Base-by-base conservation (phyloP, 2,888 invertebrate genomes). In the Noctua fimbriata region DNA sequence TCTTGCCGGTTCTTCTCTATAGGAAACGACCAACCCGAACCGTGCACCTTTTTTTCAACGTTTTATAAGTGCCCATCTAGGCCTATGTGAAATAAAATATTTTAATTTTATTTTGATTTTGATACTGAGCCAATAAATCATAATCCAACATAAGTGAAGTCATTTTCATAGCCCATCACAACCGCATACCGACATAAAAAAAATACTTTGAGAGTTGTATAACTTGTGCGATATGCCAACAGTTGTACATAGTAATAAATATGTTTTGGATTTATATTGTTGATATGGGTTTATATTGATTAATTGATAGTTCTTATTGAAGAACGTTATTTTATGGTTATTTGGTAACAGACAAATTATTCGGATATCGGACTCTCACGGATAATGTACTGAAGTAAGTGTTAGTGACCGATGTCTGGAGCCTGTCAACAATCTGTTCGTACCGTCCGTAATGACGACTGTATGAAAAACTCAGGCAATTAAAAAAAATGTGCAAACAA, bases 201-300 rank as follows among this genome's bases (percentile, higher is more conserved):
- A 75, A 84, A 65, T 69, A 73, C 52, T 83, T 83, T 71, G 58
- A 55, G 21, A 63, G 55, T 81, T 84, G 74, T 65, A 81, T 74
- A 76, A 76, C 44, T 69, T 79, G 70, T 47, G 44, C 10, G n/a
- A 12, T 69, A 69, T 44, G 75, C 72, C 69, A 73, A 65, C 24
- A 80, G 58, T 4, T 41, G 47, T 70, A 76, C 16, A 32, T 21
- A 4, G 41, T 36, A 70, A 82, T 78, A 78, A 78, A 70, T 82
- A 9, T 52, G 49, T 7, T 55, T 4, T 36, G 36, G 9, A 41
- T 32, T 2, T 2, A 32, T 32, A 32, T 1, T 2, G 1, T 2
- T 32, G 2, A 36, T 49, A 16, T 47, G 7, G 24, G 58, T 63
- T 47, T 76, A 28, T 32, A 41, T 66, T 44, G 21, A 66, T 74